Base-by-base conservation (phyloP, 2,797 vertebrate genomes). In the Sarcoramphus papa region DNA sequence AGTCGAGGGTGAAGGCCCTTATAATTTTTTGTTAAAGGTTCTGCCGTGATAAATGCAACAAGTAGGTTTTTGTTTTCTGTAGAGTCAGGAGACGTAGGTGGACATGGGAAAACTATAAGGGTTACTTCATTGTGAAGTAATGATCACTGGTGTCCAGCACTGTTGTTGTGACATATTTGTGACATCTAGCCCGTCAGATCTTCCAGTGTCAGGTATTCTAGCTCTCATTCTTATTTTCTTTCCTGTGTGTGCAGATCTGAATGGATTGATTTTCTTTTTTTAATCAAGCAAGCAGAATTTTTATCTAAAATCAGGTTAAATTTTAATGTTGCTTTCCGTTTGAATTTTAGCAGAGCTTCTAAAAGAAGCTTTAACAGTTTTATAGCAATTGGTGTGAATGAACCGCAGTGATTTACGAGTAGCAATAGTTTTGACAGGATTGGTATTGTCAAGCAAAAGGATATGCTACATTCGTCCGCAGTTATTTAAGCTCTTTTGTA, bases 401-500 rank as follows among this genome's bases (percentile, higher is more conserved):
- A 83, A 17, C n/a, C 6, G 1, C 14, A 7, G 16, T 62, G 63
- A 37, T 65, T 72, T 70, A 18, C 0, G 0, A 75, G n/a, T 30
- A 80, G 53, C 62, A 35, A 2, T 37, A 73, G n/a, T 82, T 73
- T 33, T 75, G 50, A 11, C 41, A 37, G 21, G 37, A 35, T 33
- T 70, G 14, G 6, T 82, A 25, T 33, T 90, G 45, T 53, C 82
- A 79, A 83, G 40, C 40, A 41, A 54, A 51, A 56, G 28, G 25
- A 8, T 60, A 15, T 24, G 8, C 40, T 60, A 0, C 15, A 0
- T 83, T 70, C 8, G 3, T 4, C 28, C 5, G 15, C 50, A 30
- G 16, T 53, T 85, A 54, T 48, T 82, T 57, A 53, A 78, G 31
- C 10, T 67, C 50, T 67, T 62, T 35, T 27, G 7, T 47, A 85